Percentiles rank a stretch among this genome's conserved stretches.
phyloP scores from a whole-genome alignment of 2,888 invertebrate genomes.

The Hypsopygia costalis region DNA sequence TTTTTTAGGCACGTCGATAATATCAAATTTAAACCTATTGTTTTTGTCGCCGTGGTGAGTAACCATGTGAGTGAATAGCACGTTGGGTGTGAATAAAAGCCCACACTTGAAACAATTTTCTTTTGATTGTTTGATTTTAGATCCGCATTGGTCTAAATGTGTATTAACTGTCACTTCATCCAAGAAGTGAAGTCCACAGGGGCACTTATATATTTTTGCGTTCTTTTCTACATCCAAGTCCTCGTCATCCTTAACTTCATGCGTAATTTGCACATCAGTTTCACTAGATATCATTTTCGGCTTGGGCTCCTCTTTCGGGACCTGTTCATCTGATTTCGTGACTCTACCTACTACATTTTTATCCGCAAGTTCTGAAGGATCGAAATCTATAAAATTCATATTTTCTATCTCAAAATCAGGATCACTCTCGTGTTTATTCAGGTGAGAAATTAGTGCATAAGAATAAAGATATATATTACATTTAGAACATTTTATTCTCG shows the following conservation, averaged over 20 bases:
- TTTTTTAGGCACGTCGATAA: constrained; percentile 27
- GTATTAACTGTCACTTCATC: constrained; percentile 31
- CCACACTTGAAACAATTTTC: constrained; percentile 57
- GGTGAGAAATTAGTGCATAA: constrained; percentile 38
- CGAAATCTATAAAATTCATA: constrained; percentile 28
- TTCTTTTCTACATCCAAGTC: constrained; percentile 13
- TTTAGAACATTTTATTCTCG: constrained; percentile 37
- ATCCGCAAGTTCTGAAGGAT: background rate
- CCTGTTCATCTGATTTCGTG: background rate
- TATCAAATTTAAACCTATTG: constrained; percentile 33
- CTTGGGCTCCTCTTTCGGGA: background rate
- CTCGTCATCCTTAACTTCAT: constrained; percentile 8
- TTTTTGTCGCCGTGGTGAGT: constrained; percentile 52
- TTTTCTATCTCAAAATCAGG: constrained; percentile 39
- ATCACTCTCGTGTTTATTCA: constrained; percentile 41
- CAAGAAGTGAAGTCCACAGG: constrained; percentile 52
- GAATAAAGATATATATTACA: constrained; percentile 45
- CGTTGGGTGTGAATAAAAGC: constrained; percentile 44
- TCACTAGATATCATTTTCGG: constrained; percentile 3
- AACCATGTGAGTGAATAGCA: constrained; percentile 50
- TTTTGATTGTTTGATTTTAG: constrained; percentile 28
- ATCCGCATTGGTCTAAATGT: constrained; percentile 34
- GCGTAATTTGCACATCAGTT: background rate
- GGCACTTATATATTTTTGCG: constrained; percentile 47
- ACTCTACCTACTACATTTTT: constrained; percentile 25